Evolutionary conservation across 2,888 invertebrate species (phyloP), one percentile per base, ranked within the genome.

Genomic region (Heliconius cydno): DNA sequence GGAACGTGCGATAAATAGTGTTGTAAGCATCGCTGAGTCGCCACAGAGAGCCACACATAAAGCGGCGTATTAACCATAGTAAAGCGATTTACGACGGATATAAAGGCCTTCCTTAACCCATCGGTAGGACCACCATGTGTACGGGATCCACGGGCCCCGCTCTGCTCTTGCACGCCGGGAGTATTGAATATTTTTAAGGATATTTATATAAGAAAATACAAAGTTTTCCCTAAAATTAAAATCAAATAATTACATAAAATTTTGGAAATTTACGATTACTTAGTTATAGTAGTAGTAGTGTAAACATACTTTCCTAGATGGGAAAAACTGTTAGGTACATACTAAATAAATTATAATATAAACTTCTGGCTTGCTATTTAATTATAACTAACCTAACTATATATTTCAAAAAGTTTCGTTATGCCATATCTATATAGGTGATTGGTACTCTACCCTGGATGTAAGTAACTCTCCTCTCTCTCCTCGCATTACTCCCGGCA

Each of bases 31-130:
- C 67, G 67, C 71, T 76, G 76, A 77, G 57, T 67, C 57, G 71
- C 57, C n/a, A n/a, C n/a, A n/a, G n/a, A 66, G 74, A 72, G 79
- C 77, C 70, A 46, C 70, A 80, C 80, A 80, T 83, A 82, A 82
- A 83, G 77, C 80, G 77, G 78, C 76, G 83, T 80, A 80, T 81
- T 78, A 83, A 78, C 78, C 79, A 80, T 76, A 77, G 78, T 82
- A 76, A 81, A 82, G 76, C 81, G 81, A 80, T 82, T 82, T 82
- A 80, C 79, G 79, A 68, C 60, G 67, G 73, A 65, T 81, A 79
- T 76, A 81, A 81, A 79, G 68, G 76, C 63, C 73, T 78, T 77
- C 60, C 71, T 71, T 57, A 65, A 63, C 72, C 63, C 75, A 75
- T 41, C 41, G 75, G 73, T 70, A 38, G 65, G 66, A 67, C 2